These are phyloP conservation scores for Rhagium mordax DNA, from an alignment of 2,888 invertebrate genomes.

Conservation along the genomic window DNA sequence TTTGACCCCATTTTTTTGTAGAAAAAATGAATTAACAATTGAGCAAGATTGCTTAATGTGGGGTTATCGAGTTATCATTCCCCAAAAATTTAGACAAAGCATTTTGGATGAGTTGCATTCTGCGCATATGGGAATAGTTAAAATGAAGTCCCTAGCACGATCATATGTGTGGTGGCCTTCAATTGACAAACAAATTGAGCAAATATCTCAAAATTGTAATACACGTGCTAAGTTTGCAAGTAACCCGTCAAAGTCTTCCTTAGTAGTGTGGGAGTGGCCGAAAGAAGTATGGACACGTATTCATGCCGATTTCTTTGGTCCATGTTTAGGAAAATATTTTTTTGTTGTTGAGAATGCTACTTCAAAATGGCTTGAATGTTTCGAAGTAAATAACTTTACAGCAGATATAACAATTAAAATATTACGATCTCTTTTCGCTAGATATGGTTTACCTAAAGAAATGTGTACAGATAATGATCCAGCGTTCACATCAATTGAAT, in stretches of 20 bases:
- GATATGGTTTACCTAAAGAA: not conserved
- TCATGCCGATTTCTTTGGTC: too few relatives aligned
- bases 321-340: not conserved
- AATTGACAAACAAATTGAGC: not conserved
- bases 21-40: too few relatives aligned
- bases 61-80: not conserved
- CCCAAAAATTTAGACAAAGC: not conserved
- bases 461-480: not conserved
- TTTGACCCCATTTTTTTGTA: not conserved
- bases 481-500: not conserved
- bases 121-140: not conserved
- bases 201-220: not conserved
- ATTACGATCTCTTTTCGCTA: not conserved
- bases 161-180: constrained; percentile 16
- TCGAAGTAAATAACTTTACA: not conserved
- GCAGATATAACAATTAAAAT: not conserved
- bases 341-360: not conserved
- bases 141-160: constrained; percentile 8
- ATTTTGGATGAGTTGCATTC: not conserved
- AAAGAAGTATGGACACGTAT: too few relatives aligned
- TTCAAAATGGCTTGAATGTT: not conserved
- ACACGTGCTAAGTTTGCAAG: too few relatives aligned
- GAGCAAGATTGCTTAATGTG: too few relatives aligned
- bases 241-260: too few relatives aligned
- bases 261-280: too few relatives aligned